Conservation (phyloP, 2,888 invertebrate species). For the Exocentrus adspersus region DNA sequence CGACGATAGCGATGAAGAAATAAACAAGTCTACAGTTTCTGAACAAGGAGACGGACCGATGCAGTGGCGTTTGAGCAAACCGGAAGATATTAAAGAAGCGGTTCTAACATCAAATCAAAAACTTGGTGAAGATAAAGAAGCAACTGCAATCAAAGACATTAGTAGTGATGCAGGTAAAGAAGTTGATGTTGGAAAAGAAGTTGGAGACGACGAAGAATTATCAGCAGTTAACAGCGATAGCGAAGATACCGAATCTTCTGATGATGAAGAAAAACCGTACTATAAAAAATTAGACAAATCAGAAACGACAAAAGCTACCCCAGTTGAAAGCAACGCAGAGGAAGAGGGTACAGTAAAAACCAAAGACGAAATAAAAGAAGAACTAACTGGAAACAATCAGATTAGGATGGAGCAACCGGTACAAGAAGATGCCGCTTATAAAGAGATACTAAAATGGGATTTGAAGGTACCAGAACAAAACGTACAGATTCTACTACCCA, state of each 20-base stretch:
- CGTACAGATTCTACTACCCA: conserved; percentile 49
- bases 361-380: conserved; percentile 40
- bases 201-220: conserved; percentile 7
- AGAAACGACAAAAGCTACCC: conserved; percentile 29
- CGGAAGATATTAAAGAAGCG: not conserved
- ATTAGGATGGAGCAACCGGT: conserved; percentile 29
- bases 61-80: not conserved
- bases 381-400: conserved; percentile 17
- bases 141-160: not conserved
- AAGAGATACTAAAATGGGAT: conserved; percentile 57
- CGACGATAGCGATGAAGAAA: conserved; percentile 14
- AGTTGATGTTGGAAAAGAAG: not conserved
- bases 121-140: not conserved
- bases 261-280: conserved; percentile 44
- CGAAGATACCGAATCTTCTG: conserved; percentile 29
- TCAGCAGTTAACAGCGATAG: conserved; percentile 16
- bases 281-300: conserved; percentile 45
- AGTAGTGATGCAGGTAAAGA: not conserved
- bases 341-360: conserved; percentile 33
- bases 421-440: conserved; percentile 45
- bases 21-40: not conserved
- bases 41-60: conserved; percentile 5
- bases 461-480: conserved; percentile 48
- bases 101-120: conserved; percentile 7
- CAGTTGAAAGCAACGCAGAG: conserved; percentile 15